These are phyloP conservation scores for Heliconius hortense DNA, from an alignment of 2,888 invertebrate genomes.

Conservation along the genomic window DNA sequence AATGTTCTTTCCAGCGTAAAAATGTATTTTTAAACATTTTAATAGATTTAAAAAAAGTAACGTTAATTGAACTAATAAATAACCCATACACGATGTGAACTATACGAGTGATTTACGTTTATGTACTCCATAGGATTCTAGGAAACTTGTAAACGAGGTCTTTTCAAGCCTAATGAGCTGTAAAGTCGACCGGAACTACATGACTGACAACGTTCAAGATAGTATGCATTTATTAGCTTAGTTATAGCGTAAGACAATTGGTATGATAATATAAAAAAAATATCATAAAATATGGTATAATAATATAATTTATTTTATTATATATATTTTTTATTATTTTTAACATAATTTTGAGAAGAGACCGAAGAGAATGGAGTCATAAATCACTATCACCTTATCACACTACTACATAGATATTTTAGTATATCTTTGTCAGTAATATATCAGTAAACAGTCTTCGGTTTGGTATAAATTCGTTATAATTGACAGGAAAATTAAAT, in stretches of 20 bases:
- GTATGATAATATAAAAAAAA: not conserved
- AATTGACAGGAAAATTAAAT: too few species aligned
- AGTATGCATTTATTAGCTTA: constrained; percentile 9
- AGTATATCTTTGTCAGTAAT: too few species aligned
- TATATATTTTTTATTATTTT: not conserved
- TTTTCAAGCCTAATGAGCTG: constrained; percentile 25
- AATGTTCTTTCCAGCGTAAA: too few species aligned
- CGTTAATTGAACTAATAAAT: not conserved
- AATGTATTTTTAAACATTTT: too few species aligned
- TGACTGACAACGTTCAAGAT: constrained; percentile 6
- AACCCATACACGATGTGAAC: not conserved
- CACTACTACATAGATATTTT: too few species aligned
- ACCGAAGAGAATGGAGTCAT: too few species aligned
- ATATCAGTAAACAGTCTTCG: too few species aligned
- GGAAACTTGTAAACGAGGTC: constrained; percentile 17
- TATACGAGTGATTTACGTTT: constrained; percentile 8
- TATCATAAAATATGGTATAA: too few species aligned
- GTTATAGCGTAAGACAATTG: not conserved
- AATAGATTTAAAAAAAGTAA: not conserved
- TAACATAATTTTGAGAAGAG: not conserved
- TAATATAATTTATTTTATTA: not conserved
- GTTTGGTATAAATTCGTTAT: too few species aligned
- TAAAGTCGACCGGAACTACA: constrained; percentile 24
- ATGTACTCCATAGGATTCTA: constrained; percentile 11
- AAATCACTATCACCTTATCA: too few species aligned